phyloP scores from a whole-genome alignment of 2,113 vertebrate genomes.

The Centropristis striata region DNA sequence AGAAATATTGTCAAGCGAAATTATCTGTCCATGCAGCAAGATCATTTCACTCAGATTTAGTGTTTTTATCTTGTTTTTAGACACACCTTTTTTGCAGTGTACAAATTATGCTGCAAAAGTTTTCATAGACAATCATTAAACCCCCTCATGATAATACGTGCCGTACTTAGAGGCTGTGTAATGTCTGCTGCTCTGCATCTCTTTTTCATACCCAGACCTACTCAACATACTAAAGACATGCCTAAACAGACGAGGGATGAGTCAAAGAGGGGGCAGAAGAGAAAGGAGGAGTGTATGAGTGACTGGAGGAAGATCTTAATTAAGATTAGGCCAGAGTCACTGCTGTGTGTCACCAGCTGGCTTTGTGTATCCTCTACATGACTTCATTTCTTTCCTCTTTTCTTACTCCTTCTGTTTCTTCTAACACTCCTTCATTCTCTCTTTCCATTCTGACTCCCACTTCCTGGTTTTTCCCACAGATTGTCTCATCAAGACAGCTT shows the following conservation, averaged over 20 bases:
- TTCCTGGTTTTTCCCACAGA: background rate
- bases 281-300: background rate
- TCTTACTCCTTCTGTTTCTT: constrained; percentile 10
- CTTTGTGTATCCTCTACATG: constrained; percentile 16
- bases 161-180: too few species aligned
- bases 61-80: too few species aligned
- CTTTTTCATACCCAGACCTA: too few species aligned
- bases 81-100: too few species aligned
- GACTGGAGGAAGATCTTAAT: constrained; percentile 63
- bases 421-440: background rate
- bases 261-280: background rate
- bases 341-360: constrained; percentile 36
- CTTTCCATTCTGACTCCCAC: background rate
- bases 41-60: too few species aligned
- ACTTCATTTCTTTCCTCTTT: background rate
- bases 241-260: background rate
- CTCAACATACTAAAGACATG: background rate
- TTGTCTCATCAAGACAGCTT: background rate
- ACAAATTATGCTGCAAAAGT: too few species aligned
- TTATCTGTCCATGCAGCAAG: too few species aligned
- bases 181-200: background rate
- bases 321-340: constrained; percentile 50
- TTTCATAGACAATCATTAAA: too few species aligned
- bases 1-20: too few species aligned
- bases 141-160: too few species aligned